Evolutionary conservation across 2,113 vertebrate genomes (phyloP).

Genomic region (Istiophorus platypterus): DNA sequence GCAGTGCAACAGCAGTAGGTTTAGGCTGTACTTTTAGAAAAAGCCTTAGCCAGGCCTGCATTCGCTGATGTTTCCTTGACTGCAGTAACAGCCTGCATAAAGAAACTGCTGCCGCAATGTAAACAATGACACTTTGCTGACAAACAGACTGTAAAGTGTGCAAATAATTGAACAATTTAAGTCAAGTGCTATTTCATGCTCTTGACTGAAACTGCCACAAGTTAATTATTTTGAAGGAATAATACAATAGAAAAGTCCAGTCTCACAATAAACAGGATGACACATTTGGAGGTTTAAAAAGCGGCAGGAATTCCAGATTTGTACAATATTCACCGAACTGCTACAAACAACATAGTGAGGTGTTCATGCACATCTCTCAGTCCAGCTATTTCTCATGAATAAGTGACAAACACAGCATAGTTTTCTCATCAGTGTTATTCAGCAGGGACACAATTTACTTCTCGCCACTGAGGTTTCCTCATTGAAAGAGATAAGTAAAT

Average conservation of each 20-base stretch:
- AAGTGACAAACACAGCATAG: slow-evolving; percentile 34
- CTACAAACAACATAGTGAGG: slow-evolving; percentile 8
- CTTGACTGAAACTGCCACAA: slow-evolving; percentile 1
- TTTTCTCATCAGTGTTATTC: slow-evolving; percentile 43
- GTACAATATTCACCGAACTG: not conserved
- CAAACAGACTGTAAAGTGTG: not conserved
- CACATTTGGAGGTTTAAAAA: not conserved
- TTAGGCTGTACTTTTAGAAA: slow-evolving; percentile 9
- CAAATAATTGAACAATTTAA: slow-evolving; percentile 16
- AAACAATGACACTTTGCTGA: slow-evolving; percentile 26
- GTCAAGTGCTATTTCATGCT: slow-evolving; percentile 6
- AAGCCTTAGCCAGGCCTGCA: slow-evolving; percentile 39
- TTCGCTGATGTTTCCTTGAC: slow-evolving; percentile 41
- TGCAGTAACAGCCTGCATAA: slow-evolving; percentile 17
- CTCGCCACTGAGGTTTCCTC: slow-evolving; percentile 9
- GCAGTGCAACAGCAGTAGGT: slow-evolving; percentile 1
- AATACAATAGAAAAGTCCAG: not conserved
- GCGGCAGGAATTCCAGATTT: not conserved
- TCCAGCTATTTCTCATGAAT: slow-evolving; percentile 39
- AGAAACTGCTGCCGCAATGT: slow-evolving; percentile 17
- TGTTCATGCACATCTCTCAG: not conserved
- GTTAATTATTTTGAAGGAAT: slow-evolving; percentile 6
- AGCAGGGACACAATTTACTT: slow-evolving; percentile 26
- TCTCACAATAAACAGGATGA: not conserved
- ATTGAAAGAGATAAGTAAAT: slow-evolving; percentile 46